Base-by-base conservation (phyloP, 2,113 vertebrate genomes). In the Clarias magur region DNA sequence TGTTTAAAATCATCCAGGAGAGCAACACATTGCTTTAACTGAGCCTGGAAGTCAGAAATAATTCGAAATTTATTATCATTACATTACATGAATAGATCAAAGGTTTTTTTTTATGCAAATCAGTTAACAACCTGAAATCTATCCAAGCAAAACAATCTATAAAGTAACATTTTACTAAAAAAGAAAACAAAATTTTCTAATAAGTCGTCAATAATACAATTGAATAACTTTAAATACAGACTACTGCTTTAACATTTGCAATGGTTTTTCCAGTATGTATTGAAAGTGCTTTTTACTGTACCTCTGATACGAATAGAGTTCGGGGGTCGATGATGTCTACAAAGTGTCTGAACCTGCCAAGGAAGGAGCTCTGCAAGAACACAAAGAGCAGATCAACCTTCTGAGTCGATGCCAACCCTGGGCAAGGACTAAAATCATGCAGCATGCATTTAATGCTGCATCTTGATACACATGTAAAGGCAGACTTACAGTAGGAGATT, bases 241-340 rank as follows among this genome's bases (percentile, higher is more conserved):
- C 23, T 60, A 38, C 17, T 60, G 57, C 21, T 23, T 60, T 13
- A 57, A 27, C 42, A 63, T 25, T 30, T 76, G 10, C 56, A 68
- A 56, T 79, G n/a, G 53, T 16, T 62, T 25, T 16, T 23, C 42
- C 3, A 48, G 19, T 56, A 53, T 42, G n/a, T 53, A 72, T 38
- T 65, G 16, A 80, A 38, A 65, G 42, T 88, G 63, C 17, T 65
- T 80, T 89, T 94, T 95, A 38, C 34, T 38, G 3, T 38, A 99
- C 98, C 98, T 99, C 96, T 0, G 97, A 96, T 80, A 99, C 97
- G 90, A 99, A 97, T 76, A 99, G 95, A 0, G 98, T 99, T 76
- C 97, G 96, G 0, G 98, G 98, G 89, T 99, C 98, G 0, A 99
- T 98, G 93, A 99, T 96, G 91, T 99, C 97, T 88, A 97, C 62